Percentiles rank a stretch among this genome's conserved stretches.
These are phyloP conservation scores for Coregonus clupeaformis DNA, from an alignment of 2,113 vertebrate species.

Conservation along the genomic window DNA sequence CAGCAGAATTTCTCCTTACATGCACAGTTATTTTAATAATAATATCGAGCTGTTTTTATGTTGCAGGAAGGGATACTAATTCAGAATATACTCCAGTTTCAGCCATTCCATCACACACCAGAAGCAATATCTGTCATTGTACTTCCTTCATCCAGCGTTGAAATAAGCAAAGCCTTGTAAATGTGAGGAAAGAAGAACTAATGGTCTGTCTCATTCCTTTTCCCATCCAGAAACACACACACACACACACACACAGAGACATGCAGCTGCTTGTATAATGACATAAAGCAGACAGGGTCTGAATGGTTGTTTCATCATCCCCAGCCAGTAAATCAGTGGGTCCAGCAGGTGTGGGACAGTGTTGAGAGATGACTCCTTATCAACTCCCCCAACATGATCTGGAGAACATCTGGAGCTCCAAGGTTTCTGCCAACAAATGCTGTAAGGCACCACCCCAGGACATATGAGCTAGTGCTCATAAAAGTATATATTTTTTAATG, in stretches of 20 bases:
- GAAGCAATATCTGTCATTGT: not conserved
- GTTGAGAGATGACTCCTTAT: slow-evolving; percentile 60
- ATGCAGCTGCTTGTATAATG: slow-evolving; percentile 54
- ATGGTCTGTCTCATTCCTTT: slow-evolving; percentile 29
- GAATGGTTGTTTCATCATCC: slow-evolving; percentile 60
- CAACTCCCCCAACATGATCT: slow-evolving; percentile 44
- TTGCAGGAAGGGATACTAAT: not conserved
- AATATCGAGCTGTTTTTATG: not conserved
- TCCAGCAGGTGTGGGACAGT: slow-evolving; percentile 50
- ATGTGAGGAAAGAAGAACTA: slow-evolving; percentile 24
- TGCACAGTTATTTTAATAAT: not conserved
- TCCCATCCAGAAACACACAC: slow-evolving; percentile 36
- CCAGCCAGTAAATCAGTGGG: slow-evolving; percentile 54
- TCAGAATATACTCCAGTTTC: slow-evolving; percentile 21
- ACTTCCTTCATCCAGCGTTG: not conserved
- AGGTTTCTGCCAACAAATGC: slow-evolving; percentile 35
- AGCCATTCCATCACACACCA: not conserved
- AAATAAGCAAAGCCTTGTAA: slow-evolving; percentile 20
- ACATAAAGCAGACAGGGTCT: slow-evolving; percentile 50
- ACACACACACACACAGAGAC: not conserved
- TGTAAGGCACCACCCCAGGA: not conserved
- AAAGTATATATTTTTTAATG: not conserved
- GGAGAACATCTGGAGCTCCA: slow-evolving; percentile 59
- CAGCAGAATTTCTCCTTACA: not conserved
- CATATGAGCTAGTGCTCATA: not conserved